A percentile compares a stretch with the other conserved stretches of the same genome.
Evolutionary conservation across 1,140 invertebrate genomes (phyloP).

Genomic region (Gryllus bimaculatus): DNA sequence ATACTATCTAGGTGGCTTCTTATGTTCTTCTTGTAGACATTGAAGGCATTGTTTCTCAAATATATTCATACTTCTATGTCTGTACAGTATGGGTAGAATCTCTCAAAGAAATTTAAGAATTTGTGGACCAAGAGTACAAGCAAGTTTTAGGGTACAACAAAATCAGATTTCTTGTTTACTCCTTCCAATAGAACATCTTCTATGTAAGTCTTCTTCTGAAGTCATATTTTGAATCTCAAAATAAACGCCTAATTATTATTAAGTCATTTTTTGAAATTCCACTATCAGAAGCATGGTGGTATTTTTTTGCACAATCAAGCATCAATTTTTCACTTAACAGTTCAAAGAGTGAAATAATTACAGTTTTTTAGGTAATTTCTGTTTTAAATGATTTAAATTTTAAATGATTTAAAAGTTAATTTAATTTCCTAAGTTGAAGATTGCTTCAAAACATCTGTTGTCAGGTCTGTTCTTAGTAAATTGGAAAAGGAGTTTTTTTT

Average conservation of each 20-base stretch:
- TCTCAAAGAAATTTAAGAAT: neutral
- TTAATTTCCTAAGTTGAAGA: neutral
- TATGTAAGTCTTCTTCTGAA: neutral
- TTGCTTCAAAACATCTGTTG: neutral
- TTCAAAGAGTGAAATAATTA: no score
- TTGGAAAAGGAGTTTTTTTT: neutral
- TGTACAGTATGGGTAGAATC: neutral
- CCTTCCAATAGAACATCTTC: neutral
- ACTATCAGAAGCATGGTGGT: neutral
- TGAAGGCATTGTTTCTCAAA: neutral
- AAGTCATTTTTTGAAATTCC: no score
- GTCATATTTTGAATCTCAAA: neutral
- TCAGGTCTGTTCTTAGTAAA: neutral
- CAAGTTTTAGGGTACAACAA: neutral
- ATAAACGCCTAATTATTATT: neutral
- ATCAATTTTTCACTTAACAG: conserved; percentile 26
- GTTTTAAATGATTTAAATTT: conserved; percentile 18
- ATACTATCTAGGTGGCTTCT: neutral
- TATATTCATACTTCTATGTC: neutral
- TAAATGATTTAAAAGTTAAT: conserved; percentile 15
- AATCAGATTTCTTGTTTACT: neutral
- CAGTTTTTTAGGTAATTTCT: conserved; percentile 18
- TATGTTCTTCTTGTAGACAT: neutral
- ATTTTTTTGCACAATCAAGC: conserved; percentile 25
- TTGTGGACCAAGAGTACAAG: no score